These are phyloP conservation scores for Rafetus swinhoei DNA, from an alignment of 2,113 vertebrate species.

Conservation along the genomic window DNA sequence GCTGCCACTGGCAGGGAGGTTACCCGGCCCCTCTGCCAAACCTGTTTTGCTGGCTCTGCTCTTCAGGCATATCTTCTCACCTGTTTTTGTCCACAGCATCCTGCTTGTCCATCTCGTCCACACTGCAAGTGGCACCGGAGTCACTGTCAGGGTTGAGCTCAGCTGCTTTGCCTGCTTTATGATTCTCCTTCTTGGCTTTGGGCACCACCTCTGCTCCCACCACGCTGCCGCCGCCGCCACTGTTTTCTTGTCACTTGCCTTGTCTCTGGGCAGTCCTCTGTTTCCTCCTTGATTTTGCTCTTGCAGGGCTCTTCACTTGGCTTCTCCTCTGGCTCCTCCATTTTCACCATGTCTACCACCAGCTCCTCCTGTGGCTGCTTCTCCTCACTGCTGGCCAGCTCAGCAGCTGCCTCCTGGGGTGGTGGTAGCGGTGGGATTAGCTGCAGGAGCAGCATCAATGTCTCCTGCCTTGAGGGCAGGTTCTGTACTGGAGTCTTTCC, in stretches of 20 bases:
- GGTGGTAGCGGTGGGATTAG: not conserved
- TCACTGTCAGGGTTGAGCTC: slow-evolving; percentile 90
- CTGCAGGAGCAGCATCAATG: not conserved
- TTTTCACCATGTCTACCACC: slow-evolving; percentile 68
- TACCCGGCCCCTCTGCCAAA: accelerated
- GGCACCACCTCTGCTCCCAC: slow-evolving; percentile 67
- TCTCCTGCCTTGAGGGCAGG: slow-evolving; percentile 68
- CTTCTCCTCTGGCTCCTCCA: slow-evolving; percentile 77
- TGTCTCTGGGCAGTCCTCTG: slow-evolving; percentile 58
- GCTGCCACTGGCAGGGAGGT: not conserved
- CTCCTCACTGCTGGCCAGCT: slow-evolving; percentile 45
- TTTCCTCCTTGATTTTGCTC: slow-evolving; percentile 76
- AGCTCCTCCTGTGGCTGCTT: slow-evolving; percentile 67
- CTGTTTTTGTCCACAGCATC: slow-evolving; percentile 89
- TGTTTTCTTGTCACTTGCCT: slow-evolving; percentile 77
- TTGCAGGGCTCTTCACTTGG: slow-evolving; percentile 51
- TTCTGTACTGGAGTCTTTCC: slow-evolving; percentile 40
- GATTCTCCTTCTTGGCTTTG: slow-evolving; percentile 86
- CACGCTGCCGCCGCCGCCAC: slow-evolving; percentile 59
- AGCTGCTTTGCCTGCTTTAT: slow-evolving; percentile 65
- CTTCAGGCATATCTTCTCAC: slow-evolving; percentile 60
- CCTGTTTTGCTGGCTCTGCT: accelerated
- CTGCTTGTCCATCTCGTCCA: slow-evolving; percentile 93
- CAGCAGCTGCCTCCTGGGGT: accelerated
- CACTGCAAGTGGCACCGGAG: slow-evolving; percentile 97